Conservation (phyloP, 2,113 vertebrate species). For the Hippocampus abdominalis region DNA sequence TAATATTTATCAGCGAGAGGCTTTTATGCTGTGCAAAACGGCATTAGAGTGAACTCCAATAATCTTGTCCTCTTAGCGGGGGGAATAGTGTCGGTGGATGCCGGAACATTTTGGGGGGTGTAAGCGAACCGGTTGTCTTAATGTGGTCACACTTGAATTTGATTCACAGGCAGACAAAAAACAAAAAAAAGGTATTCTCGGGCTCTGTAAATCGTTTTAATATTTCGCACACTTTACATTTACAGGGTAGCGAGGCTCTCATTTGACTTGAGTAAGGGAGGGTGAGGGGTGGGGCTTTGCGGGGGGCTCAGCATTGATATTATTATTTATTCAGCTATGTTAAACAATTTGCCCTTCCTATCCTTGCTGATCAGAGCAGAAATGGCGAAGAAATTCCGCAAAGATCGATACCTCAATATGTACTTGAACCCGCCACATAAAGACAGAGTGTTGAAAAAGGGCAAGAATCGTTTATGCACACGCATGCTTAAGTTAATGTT, state of each 20-base stretch:
- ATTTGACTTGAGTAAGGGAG: slow-evolving; percentile 39
- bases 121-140: slow-evolving; percentile 30
- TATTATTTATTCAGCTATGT: slow-evolving; percentile 75
- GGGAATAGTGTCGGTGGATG: slow-evolving; percentile 53
- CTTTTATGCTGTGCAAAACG: slow-evolving; percentile 99
- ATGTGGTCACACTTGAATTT: slow-evolving; percentile 18
- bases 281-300: not conserved
- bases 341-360: slow-evolving; percentile 82
- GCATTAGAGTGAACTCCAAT: slow-evolving; percentile 91
- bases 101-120: slow-evolving; percentile 44
- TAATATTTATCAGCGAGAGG: slow-evolving; percentile 99
- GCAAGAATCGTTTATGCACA: slow-evolving; percentile 32
- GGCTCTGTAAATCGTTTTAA: slow-evolving; percentile 20
- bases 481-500: slow-evolving; percentile 33
- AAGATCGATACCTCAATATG: slow-evolving; percentile 94
- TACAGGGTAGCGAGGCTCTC: slow-evolving; percentile 39
- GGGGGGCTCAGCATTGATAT: slow-evolving; percentile 46
- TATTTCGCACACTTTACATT: slow-evolving; percentile 19
- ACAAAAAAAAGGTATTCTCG: not conserved
- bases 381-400: slow-evolving; percentile 92
- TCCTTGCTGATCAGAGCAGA: slow-evolving; percentile 93
- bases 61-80: slow-evolving; percentile 70
- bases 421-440: slow-evolving; percentile 93
- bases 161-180: not conserved
- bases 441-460: slow-evolving; percentile 33